Evolutionary conservation across 2,797 vertebrate species (phyloP), one percentile per base, ranked within the genome.

Genomic region (Chlorospingus flavigularis): DNA sequence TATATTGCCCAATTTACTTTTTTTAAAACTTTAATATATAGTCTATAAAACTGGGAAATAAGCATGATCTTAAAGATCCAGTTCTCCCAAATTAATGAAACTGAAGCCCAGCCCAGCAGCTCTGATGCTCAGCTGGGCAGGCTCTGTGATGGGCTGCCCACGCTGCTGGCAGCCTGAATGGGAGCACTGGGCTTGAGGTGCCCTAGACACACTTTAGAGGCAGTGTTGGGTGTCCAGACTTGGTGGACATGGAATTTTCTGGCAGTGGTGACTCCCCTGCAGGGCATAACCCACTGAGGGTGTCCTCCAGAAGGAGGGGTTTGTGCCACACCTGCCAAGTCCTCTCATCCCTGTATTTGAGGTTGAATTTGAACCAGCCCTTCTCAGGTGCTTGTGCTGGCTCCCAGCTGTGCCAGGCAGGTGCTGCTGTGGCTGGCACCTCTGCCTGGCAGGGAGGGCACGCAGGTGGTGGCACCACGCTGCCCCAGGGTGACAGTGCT

Each of bases 321-420:
- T 53, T 42, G 9, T 28, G 13, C 12, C 37, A 7, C 9, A 1
- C 11, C 33, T 72, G 13, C 11, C 6, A 10, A 48, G 14, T 10
- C 10, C 14, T 6, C 23, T 6, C 11, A 5, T 35, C 1, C 0
- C 26, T 35, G 42, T 0, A 28, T 55, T 15, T 55, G 0, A 20
- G 21, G 30, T 11, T 51, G 40, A 17, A 10, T 6, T 19, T 17
- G n/a, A n/a, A n/a, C n/a, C 28, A 35, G 24, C 16, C 35, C 6
- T 40, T 25, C 10, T 5, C 30, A 73, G 53, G n/a, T n/a, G 17
- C 26, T 30, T 2, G 26, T 25, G 39, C 43, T 21, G 26, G 40
- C 1, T 63, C 67, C 11, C 14, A 10, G 26, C 48, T 50, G 26
- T 12, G 25, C 11, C 57, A n/a, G 45, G 12, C 1, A 3, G 30